Conservation (phyloP, 1,140 invertebrate species). For the Cataglyphis hispanica region DNA sequence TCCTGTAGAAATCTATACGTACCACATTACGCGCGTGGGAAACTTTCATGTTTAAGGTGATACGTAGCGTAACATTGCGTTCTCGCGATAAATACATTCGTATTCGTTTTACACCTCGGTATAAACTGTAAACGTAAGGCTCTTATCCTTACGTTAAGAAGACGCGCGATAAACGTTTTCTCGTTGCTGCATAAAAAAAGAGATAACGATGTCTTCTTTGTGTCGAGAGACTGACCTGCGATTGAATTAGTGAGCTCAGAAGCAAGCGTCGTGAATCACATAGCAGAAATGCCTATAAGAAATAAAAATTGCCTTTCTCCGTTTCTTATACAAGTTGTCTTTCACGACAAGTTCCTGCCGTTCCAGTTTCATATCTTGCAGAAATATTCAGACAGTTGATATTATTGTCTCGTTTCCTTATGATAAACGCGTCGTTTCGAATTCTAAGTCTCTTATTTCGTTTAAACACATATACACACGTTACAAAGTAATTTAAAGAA, state of each 20-base stretch:
- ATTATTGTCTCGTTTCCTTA: neutral
- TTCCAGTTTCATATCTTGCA: neutral
- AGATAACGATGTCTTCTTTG: slow-evolving; percentile 17
- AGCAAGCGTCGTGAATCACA: slow-evolving; percentile 31
- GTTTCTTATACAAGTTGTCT: slow-evolving; percentile 22
- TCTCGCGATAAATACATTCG: slow-evolving; percentile 7
- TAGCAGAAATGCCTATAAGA: slow-evolving; percentile 19
- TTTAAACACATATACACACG: neutral
- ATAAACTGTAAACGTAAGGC: neutral
- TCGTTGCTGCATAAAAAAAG: neutral
- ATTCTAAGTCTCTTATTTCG: neutral
- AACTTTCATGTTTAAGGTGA: slow-evolving; percentile 53
- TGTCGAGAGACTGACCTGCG: slow-evolving; percentile 13
- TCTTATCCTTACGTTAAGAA: neutral
- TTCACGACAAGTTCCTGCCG: slow-evolving; percentile 14
- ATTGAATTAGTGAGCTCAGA: slow-evolving; percentile 28
- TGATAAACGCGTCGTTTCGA: neutral
- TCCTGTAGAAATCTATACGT: slow-evolving; percentile 24
- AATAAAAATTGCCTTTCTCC: slow-evolving; percentile 53
- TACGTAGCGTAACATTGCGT: slow-evolving; percentile 22
- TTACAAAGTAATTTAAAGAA: neutral
- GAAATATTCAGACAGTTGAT: neutral
- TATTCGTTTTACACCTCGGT: slow-evolving; percentile 6
- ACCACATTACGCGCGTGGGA: slow-evolving; percentile 51
- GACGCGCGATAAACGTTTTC: slow-evolving; percentile 17